Base-by-base conservation (phyloP, 2,888 invertebrate genomes). In the Chymomyza caudatula region DNA sequence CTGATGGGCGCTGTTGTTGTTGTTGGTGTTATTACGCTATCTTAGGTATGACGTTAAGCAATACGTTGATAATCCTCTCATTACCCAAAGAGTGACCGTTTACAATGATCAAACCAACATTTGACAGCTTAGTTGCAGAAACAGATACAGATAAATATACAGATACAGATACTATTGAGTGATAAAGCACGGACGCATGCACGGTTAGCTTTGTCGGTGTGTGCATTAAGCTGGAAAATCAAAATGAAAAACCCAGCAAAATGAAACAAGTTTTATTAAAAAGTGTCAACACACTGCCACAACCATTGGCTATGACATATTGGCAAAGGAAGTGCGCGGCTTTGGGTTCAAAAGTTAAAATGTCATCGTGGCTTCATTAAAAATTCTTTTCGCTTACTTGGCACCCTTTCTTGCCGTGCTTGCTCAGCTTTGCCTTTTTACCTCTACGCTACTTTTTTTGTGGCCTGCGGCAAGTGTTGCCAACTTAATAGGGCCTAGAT, bases 321-420 rank as follows among this genome's bases (percentile, higher is more conserved):
- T 62, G 73, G 49, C 17, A 15, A 17, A 20, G 51, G 47, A 47
- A 22, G 47, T 49, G 59, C 13, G 60, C 60, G 47, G 47, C 37
- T 13, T 29, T 52, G 58, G 42, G 61, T 51, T 59, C 65, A 58
- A 73, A 37, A 71, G 69, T 65, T 65, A 63, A 71, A 74, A 74
- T 73, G 74, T 77, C 77, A 74, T 77, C 66, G 67, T 65, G 61
- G 71, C 74, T 77, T 77, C 77, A 77, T 77, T 76, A 73, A 65
- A 71, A 66, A 76, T 74, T 71, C 73, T 63, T 64, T 49, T 52
- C 56, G 47, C 51, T 66, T 52, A 54, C 47, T 66, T 66, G 59
- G 56, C 42, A 51, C 19, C 49, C 54, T 57, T 42, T 49, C 44
- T 37, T 15, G 29, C 37, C 19, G 15, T 43, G 52, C 52, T 52